These are phyloP conservation scores for Labrus mixtus DNA, from an alignment of 2,113 vertebrate species.

Conservation along the genomic window DNA sequence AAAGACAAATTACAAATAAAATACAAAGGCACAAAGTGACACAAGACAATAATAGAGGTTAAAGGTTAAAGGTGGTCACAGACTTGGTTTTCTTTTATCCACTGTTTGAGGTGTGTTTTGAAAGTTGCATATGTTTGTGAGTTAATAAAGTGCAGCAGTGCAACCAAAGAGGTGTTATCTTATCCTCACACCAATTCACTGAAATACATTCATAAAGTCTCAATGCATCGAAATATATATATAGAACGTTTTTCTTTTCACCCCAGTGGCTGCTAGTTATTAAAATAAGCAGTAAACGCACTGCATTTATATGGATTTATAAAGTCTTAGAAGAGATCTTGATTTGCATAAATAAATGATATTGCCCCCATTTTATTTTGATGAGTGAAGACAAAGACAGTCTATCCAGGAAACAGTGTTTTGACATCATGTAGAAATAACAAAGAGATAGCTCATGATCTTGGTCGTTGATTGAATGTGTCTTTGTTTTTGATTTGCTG, in stretches of 20 bases:
- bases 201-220: neutral
- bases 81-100: too few species aligned
- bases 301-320: neutral
- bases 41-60: too few species aligned
- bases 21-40: too few species aligned
- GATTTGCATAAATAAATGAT: constrained; percentile 41
- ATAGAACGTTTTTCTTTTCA: neutral
- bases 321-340: constrained; percentile 1
- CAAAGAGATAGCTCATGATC: neutral
- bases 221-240: neutral
- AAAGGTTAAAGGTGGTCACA: too few species aligned
- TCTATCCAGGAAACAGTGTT: constrained; percentile 7
- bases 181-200: constrained; percentile 23
- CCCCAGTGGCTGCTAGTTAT: neutral
- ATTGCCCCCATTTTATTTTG: constrained; percentile 44
- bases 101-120: too few species aligned
- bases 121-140: too few species aligned
- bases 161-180: constrained; percentile 20
- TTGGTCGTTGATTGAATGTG: neutral
- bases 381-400: constrained; percentile 2
- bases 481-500: neutral
- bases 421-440: constrained; percentile 65
- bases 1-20: too few species aligned
- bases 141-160: constrained; percentile 6
- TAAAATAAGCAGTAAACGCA: neutral